phyloP scores from a whole-genome alignment of 2,113 vertebrate species.

The Picathartes gymnocephalus region DNA sequence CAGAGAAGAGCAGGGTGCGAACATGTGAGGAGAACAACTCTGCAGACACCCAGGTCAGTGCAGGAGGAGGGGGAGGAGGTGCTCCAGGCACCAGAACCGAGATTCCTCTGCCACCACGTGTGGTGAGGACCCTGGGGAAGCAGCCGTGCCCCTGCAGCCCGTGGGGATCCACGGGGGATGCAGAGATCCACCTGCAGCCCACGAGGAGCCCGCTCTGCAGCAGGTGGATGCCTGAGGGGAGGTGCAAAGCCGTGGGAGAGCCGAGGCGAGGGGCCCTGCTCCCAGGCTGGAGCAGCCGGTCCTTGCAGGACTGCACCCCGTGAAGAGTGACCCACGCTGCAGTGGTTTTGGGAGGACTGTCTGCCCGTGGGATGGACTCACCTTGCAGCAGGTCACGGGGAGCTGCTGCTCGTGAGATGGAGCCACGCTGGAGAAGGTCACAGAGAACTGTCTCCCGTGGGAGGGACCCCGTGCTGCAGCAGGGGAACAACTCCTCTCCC shows the following conservation, averaged over 20 bases:
- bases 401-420: neutral
- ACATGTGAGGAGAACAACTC: neutral
- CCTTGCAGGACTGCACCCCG: neutral
- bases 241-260: fast-evolving
- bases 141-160: neutral
- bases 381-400: fast-evolving
- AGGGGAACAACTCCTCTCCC: neutral
- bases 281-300: neutral
- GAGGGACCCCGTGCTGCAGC: neutral
- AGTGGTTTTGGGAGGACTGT: neutral
- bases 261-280: neutral
- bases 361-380: neutral
- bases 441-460: fast-evolving
- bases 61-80: neutral
- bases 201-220: too few relatives aligned
- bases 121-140: neutral
- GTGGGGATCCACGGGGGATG: neutral
- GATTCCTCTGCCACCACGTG: neutral
- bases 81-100: neutral
- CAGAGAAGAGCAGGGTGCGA: neutral
- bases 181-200: neutral
- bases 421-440: fast-evolving
- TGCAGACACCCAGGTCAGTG: neutral
- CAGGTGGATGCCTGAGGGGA: neutral
- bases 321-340: fast-evolving